Evolutionary conservation across 2,113 vertebrate species (phyloP).

Genomic region (Promerops cafer): DNA sequence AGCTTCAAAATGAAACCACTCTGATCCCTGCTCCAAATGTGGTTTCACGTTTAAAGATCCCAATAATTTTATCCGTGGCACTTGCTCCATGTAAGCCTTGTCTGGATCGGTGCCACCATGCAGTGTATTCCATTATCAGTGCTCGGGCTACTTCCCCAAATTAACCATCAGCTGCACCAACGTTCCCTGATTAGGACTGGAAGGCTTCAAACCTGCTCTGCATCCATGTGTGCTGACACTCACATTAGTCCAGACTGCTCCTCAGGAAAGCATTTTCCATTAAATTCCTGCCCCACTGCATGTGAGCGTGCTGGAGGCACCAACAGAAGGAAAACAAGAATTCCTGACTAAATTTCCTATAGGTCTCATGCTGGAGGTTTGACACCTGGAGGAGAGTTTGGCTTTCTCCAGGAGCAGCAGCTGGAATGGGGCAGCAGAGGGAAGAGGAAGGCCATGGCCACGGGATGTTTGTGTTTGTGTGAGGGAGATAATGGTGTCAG

Average conservation of each 20-base stretch:
- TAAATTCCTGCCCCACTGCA: background rate
- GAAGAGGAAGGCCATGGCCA: background rate
- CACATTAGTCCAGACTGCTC: background rate
- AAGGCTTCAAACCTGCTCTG: background rate
- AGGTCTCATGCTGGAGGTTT: background rate
- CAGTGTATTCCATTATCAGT: background rate
- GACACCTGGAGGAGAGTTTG: background rate
- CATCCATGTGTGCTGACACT: background rate
- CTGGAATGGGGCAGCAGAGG: background rate
- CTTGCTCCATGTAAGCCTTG: background rate
- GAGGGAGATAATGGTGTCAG: slow-evolving; percentile 6
- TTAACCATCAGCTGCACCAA: slow-evolving; percentile 26
- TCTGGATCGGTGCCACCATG: background rate
- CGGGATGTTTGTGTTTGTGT: background rate
- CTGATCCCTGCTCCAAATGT: background rate
- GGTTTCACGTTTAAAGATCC: background rate
- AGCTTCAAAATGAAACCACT: background rate
- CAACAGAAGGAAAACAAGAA: background rate
- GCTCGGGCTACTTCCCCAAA: background rate
- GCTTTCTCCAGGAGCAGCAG: background rate
- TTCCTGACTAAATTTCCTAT: background rate
- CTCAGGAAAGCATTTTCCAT: background rate
- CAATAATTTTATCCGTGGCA: background rate
- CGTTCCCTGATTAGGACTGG: background rate
- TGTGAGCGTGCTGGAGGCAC: background rate